phyloP scores from a whole-genome alignment of 2,797 vertebrate species.

The Pseudomugil gertrudae region DNA sequence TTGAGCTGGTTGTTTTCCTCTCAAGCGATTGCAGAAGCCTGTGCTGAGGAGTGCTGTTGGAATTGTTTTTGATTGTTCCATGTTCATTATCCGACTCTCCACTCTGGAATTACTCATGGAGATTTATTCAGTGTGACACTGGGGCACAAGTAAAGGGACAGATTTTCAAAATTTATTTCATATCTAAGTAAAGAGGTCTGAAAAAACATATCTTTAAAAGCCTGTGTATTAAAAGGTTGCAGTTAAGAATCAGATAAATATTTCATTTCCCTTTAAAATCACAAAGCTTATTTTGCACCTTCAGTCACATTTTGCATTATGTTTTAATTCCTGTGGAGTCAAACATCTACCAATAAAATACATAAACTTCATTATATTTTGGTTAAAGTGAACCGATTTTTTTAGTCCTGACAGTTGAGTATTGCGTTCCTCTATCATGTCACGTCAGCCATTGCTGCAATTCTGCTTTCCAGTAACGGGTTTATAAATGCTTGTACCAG shows the following conservation, averaged over 20 bases:
- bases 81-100: slow-evolving; percentile 35
- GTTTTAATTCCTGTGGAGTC: slow-evolving; percentile 29
- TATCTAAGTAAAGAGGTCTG: slow-evolving; percentile 16
- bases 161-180: slow-evolving; percentile 29
- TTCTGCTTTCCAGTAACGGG: background rate
- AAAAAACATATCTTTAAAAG: slow-evolving; percentile 22
- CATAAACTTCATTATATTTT: too few species aligned
- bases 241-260: slow-evolving; percentile 31
- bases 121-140: slow-evolving; percentile 31
- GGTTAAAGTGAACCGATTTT: slow-evolving; percentile 54
- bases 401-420: slow-evolving; percentile 11
- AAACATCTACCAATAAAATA: slow-evolving; percentile 56
- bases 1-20: slow-evolving; percentile 49
- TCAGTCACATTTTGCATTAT: slow-evolving; percentile 25
- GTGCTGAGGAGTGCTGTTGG: slow-evolving; percentile 8
- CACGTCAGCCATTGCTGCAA: background rate
- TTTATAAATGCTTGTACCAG: background rate
- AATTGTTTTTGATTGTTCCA: slow-evolving; percentile 32
- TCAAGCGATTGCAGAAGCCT: slow-evolving; percentile 25
- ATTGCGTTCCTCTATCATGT: slow-evolving; percentile 10
- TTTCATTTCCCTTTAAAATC: slow-evolving; percentile 30
- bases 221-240: slow-evolving; percentile 18
- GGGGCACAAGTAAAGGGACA: slow-evolving; percentile 22
- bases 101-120: slow-evolving; percentile 18
- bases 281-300: slow-evolving; percentile 32